Evolutionary conservation across 30 jellyfish, hydroid and myxozoan species (phyloP).

Genomic region (Aurelia sp.): DNA sequence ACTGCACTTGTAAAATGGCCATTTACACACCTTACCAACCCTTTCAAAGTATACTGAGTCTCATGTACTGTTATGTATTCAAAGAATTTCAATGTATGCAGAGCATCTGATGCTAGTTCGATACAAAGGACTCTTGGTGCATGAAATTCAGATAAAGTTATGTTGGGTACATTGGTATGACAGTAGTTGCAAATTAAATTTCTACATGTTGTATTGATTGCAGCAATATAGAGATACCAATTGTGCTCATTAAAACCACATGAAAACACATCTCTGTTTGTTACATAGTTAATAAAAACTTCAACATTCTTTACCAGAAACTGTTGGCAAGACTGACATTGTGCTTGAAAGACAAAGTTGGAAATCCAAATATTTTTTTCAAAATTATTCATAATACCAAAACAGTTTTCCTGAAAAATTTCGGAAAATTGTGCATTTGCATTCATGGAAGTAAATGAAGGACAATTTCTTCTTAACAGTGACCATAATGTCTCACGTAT

Average conservation of each 20-base stretch:
- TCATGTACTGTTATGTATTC: constrained; percentile 7
- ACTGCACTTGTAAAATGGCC: constrained; percentile 20
- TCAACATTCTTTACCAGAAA: constrained; percentile 14
- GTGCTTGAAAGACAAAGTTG: constrained; percentile 10
- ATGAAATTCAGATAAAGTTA: neutral
- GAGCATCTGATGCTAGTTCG: constrained; percentile 17
- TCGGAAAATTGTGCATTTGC: constrained; percentile 17
- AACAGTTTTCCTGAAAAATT: constrained; percentile 11
- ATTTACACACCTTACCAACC: constrained; percentile 14
- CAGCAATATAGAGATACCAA: constrained; percentile 8
- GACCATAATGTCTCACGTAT: constrained; percentile 17
- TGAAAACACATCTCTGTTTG: constrained; percentile 22
- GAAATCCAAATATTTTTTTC: constrained; percentile 10
- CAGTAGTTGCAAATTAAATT: constrained; percentile 3
- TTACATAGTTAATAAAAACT: constrained; percentile 5
- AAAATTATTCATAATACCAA: constrained; percentile 5
- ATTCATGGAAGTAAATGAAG: constrained; percentile 16
- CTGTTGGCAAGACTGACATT: constrained; percentile 21
- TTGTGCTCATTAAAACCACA: constrained; percentile 6
- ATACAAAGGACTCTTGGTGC: constrained; percentile 15
- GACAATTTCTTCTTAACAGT: constrained; percentile 8
- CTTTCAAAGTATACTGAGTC: constrained; percentile 7
- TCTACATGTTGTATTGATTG: constrained; percentile 9
- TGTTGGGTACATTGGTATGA: constrained; percentile 11
- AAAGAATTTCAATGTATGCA: constrained; percentile 14